A percentile compares a stretch with the other conserved stretches of the same genome.
These are phyloP conservation scores for Enteromius afrohamiltoni DNA, from an alignment of 2,797 vertebrate species.

Conservation along the genomic window DNA sequence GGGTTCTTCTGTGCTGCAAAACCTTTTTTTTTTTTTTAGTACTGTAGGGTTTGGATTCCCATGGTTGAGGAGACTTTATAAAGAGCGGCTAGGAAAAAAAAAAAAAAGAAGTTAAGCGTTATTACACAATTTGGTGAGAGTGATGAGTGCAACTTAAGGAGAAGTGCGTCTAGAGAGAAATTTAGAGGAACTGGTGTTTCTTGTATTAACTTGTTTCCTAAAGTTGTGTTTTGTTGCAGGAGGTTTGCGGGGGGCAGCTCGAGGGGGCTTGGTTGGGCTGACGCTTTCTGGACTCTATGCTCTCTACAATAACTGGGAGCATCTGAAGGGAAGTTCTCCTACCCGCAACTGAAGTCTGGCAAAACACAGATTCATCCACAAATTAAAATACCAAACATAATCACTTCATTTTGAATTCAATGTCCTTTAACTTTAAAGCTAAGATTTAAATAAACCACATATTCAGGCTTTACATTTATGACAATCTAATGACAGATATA, in stretches of 20 bases:
- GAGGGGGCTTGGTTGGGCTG: conserved; percentile 79
- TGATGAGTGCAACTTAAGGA: background rate
- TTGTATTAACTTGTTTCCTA: background rate
- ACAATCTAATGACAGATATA: background rate
- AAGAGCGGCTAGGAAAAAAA: background rate
- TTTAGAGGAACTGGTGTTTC: background rate
- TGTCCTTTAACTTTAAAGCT: background rate
- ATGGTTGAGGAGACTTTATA: background rate
- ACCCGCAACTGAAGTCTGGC: conserved; percentile 72
- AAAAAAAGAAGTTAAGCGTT: background rate
- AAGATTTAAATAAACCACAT: background rate
- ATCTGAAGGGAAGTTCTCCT: conserved; percentile 77
- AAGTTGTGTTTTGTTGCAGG: conserved; percentile 65
- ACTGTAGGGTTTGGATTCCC: background rate
- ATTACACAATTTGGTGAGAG: background rate
- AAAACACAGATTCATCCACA: background rate
- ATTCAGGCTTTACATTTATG: background rate
- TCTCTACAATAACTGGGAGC: conserved; percentile 86
- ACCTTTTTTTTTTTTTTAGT: background rate
- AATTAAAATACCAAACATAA: background rate
- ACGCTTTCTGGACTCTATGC: conserved; percentile 81
- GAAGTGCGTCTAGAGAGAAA: background rate
- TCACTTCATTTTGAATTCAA: background rate
- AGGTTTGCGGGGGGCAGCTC: conserved; percentile 76
- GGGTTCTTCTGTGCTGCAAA: background rate